Conservation (phyloP, 2,888 invertebrate genomes). For the Exephanes ischioxanthus region DNA sequence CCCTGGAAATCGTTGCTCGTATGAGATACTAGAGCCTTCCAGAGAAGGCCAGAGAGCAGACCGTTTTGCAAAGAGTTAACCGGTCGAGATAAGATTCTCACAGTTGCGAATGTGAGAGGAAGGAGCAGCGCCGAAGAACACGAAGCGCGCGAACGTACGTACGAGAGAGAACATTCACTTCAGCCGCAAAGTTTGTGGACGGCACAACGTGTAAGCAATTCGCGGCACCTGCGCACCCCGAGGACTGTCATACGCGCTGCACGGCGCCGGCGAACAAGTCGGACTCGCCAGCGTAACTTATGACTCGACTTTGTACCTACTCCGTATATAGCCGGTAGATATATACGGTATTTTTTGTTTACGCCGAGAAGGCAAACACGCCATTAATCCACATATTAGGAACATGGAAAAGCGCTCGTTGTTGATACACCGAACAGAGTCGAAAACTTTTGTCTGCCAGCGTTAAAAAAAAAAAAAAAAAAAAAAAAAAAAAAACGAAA, state of each 20-base stretch:
- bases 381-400: constrained; percentile 44
- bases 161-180: constrained; percentile 14
- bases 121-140: background rate
- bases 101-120: background rate
- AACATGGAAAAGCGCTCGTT: constrained; percentile 23
- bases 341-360: constrained; percentile 12
- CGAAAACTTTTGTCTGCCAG: constrained; percentile 15
- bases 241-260: constrained; percentile 71
- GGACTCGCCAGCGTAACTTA: constrained; percentile 43
- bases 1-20: background rate
- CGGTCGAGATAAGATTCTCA: constrained; percentile 23
- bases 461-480: background rate
- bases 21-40: background rate
- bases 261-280: constrained; percentile 12
- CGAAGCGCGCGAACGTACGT: constrained; percentile 8
- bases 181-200: constrained; percentile 34
- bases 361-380: constrained; percentile 21
- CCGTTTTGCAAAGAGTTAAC: background rate
- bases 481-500: background rate
- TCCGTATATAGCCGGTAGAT: constrained; percentile 2
- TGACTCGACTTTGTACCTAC: constrained; percentile 39
- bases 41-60: background rate
- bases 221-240: constrained; percentile 73
- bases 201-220: constrained; percentile 71
- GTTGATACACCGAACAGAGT: background rate